Evolutionary conservation across 2,113 vertebrate species (phyloP).

Genomic region (Ranitomeya imitator): DNA sequence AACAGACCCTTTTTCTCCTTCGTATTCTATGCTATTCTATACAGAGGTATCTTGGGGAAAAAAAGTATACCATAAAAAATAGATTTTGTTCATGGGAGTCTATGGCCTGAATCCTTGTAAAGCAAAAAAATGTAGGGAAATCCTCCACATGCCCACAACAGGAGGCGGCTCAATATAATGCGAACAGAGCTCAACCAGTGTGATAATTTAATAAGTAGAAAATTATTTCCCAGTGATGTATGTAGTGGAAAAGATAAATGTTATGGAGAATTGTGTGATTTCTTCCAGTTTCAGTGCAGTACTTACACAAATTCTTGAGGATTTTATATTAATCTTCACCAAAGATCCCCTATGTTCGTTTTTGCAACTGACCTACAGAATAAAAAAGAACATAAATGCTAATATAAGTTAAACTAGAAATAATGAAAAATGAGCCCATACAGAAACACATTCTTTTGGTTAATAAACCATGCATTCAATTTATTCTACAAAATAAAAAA

Average conservation of each 20-base stretch:
- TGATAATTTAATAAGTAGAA: not conserved
- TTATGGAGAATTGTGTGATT: not conserved
- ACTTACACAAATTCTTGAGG: slow-evolving; percentile 43
- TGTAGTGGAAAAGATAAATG: not conserved
- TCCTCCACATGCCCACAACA: too few species aligned
- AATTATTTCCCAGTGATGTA: not conserved
- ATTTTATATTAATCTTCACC: slow-evolving; percentile 25
- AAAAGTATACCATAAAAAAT: too few species aligned
- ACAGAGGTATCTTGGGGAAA: too few species aligned
- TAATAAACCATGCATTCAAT: too few species aligned
- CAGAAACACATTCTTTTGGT: too few species aligned
- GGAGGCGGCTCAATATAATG: too few species aligned
- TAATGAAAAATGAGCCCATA: not conserved
- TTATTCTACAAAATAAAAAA: too few species aligned
- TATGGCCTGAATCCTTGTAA: too few species aligned
- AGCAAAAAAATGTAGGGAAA: too few species aligned
- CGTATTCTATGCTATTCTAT: too few species aligned
- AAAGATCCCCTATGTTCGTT: not conserved
- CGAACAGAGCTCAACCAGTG: not conserved
- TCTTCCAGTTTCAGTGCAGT: not conserved
- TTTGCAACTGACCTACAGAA: slow-evolving; percentile 18
- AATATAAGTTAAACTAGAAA: not conserved
- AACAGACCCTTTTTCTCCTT: too few species aligned
- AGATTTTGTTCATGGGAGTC: too few species aligned
- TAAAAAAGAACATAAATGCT: not conserved